Conservation (phyloP, 2,888 invertebrate genomes). For the Conistra vaccinii region DNA sequence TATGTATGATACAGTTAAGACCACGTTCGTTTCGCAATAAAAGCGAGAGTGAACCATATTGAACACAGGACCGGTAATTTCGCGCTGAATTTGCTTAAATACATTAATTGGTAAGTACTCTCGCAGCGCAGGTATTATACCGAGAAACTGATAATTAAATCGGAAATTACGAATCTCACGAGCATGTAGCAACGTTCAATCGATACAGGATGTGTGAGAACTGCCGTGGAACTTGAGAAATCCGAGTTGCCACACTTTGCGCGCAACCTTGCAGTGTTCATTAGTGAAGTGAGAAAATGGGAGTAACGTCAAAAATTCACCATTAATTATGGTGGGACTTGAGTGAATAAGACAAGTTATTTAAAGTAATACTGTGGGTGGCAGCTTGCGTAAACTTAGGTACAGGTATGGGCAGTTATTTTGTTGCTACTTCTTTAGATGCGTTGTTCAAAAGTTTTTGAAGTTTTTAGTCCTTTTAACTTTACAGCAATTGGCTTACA, state of each 20-base stretch:
- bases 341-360: constrained; percentile 26
- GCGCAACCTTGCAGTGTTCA: constrained; percentile 63
- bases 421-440: not conserved
- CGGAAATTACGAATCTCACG: constrained; percentile 68
- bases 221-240: constrained; percentile 67
- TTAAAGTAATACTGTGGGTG: constrained; percentile 5
- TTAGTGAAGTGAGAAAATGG: constrained; percentile 64
- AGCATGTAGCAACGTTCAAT: constrained; percentile 65
- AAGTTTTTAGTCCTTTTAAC: not conserved
- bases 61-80: constrained; percentile 43
- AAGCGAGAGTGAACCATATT: constrained; percentile 46
- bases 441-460: not conserved
- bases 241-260: constrained; percentile 63
- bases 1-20: not conserved
- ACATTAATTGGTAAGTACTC: constrained; percentile 53
- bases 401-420: not conserved
- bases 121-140: constrained; percentile 39
- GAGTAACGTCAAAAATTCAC: constrained; percentile 52
- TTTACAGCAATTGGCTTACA: not conserved
- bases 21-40: constrained; percentile 19
- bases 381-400: constrained; percentile 15
- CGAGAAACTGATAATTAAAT: constrained; percentile 64
- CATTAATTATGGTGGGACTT: constrained; percentile 50
- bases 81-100: constrained; percentile 49
- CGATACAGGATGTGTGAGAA: constrained; percentile 71